Evolutionary conservation across 2,113 vertebrate species (phyloP), one percentile per base, ranked within the genome.

Genomic region (Anser brachyrhynchus): DNA sequence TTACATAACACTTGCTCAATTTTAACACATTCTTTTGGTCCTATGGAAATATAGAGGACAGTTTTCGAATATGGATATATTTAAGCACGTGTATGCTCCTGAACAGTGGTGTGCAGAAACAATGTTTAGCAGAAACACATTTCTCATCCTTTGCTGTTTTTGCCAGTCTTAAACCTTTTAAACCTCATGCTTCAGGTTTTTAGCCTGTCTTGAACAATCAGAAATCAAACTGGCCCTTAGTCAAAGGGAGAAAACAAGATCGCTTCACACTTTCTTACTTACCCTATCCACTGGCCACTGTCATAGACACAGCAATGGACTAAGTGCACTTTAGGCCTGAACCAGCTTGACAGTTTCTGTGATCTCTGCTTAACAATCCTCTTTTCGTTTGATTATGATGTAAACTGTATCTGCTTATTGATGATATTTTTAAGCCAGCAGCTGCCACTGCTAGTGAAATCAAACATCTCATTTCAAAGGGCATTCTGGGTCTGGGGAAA

Each of bases 341-440:
- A 54, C 7, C 49, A 92, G 26, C 37, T 72, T 64, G 44, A 85
- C 66, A 83, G 41, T 20, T 89, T 51, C 62, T 54, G 4, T 1
- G 0, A 21, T 54, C 21, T 84, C 76, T 82, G 20, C 66, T 84
- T 82, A 80, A 85, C 55, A 93, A 89, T 35, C 61, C 28, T 11
- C 79, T 95, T 93, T 86, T 87, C 20, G 14, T 78, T 76, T 46
- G 52, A 81, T 79, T 91, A 54, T 52, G 39, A 7, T 19, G 19
- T 73, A 90, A 95, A 94, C 41, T 64, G 4, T 43, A 54, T 75
- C 91, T 94, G 14, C 73, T 92, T 87, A n/a, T 59, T 92, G 90
- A 52, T 92, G 78, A 19, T 92, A 71, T 85, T 96, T 90, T 64
- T 73, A 74, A 3, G 33, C 59, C 59, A 89, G 79, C 62, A 93